These are phyloP conservation scores for Leucopsar rothschildi DNA, from an alignment of 2,113 vertebrate genomes.

Conservation along the genomic window DNA sequence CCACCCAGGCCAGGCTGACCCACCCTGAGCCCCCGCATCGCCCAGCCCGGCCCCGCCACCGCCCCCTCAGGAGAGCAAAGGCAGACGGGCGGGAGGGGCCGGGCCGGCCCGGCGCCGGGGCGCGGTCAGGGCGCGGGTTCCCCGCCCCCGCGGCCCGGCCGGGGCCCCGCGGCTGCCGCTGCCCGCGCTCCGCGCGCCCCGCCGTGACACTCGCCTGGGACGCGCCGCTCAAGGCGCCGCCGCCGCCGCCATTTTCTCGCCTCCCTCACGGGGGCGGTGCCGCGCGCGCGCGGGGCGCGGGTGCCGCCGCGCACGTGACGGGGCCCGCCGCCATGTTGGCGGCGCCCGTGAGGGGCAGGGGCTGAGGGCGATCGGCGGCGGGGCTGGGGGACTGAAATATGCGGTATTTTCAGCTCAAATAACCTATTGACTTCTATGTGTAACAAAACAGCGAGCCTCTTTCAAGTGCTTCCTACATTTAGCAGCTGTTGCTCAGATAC, in stretches of 20 bases:
- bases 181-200: background rate
- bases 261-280: conserved; percentile 67
- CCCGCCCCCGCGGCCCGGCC: background rate
- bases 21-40: background rate
- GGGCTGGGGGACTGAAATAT: background rate
- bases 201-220: background rate
- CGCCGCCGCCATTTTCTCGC: conserved; percentile 79
- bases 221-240: conserved; percentile 11
- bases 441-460: background rate
- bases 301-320: background rate
- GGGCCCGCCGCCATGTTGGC: background rate
- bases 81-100: background rate
- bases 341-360: rapidly evolving
- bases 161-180: background rate
- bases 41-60: background rate
- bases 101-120: background rate
- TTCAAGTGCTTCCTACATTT: background rate
- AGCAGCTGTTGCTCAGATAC: background rate
- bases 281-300: conserved; percentile 67
- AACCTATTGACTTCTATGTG: background rate
- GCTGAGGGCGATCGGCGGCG: rapidly evolving
- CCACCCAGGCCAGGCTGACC: background rate
- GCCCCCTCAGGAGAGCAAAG: background rate
- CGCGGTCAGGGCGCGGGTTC: background rate
- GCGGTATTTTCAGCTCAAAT: background rate